Conservation (phyloP, 2,888 invertebrate species). For the Clunio marinus region DNA sequence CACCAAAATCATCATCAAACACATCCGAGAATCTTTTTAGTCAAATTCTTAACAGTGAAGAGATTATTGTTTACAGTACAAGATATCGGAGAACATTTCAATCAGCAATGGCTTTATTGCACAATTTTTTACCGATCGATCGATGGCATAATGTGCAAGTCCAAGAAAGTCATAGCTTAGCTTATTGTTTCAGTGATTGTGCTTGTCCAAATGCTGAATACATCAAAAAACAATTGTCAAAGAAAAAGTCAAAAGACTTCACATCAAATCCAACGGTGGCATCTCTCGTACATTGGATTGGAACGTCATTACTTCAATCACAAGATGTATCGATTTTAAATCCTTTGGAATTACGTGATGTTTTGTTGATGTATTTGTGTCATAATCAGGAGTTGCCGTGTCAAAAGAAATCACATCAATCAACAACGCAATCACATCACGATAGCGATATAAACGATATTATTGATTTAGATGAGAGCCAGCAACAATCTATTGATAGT, state of each 20-base stretch:
- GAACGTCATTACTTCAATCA: slow-evolving; percentile 64
- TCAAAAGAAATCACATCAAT: slow-evolving; percentile 43
- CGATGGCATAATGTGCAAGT: slow-evolving; percentile 63
- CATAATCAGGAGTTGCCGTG: slow-evolving; percentile 80
- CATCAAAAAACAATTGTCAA: slow-evolving; percentile 50
- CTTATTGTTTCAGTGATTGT: slow-evolving; percentile 83
- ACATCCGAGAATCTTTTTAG: neutral
- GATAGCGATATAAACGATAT: slow-evolving; percentile 43
- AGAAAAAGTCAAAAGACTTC: slow-evolving; percentile 62
- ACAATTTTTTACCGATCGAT: slow-evolving; percentile 63
- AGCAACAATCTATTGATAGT: slow-evolving; percentile 6
- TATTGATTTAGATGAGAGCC: slow-evolving; percentile 31
- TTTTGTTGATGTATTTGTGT: slow-evolving; percentile 77
- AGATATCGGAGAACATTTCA: slow-evolving; percentile 86
- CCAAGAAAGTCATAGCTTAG: slow-evolving; percentile 72
- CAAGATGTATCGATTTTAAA: slow-evolving; percentile 57
- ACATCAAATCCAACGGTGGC: slow-evolving; percentile 70
- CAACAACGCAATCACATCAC: slow-evolving; percentile 20
- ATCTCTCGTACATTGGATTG: slow-evolving; percentile 62
- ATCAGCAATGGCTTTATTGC: slow-evolving; percentile 76
- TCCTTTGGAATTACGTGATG: slow-evolving; percentile 66
- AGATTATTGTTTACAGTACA: slow-evolving; percentile 71
- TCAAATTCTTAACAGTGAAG: slow-evolving; percentile 51
- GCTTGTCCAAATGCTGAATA: slow-evolving; percentile 61
- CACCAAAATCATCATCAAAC: slow-evolving; percentile 41